Base-by-base conservation (phyloP, 1,140 invertebrate genomes). In the Geopemphigus sp. region DNA sequence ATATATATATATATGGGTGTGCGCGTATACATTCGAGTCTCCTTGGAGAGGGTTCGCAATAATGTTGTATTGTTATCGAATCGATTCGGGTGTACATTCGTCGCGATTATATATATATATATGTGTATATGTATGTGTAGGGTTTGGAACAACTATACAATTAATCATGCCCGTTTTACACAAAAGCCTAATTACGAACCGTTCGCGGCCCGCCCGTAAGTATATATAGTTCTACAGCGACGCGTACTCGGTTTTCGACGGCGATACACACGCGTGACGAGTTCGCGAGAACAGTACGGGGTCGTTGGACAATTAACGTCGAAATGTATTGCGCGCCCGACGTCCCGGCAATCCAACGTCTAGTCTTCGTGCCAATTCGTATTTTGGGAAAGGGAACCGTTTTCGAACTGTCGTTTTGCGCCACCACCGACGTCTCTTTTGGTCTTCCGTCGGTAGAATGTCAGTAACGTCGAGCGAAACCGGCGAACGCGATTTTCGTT, bases 111-210 rank as follows among this genome's bases (percentile, higher is more conserved):
- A n/a, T n/a, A n/a, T n/a, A n/a, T n/a, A n/a, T n/a, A n/a, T n/a
- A n/a, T n/a, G n/a, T n/a, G n/a, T n/a, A n/a, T 39, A 14, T 12
- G 64, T n/a, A n/a, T 12, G 12, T 6, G 4, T 50, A 24, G 45
- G 66, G 66, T 68, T 50, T 17, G n/a, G 24, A 68, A 50, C 66
- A 22, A 68, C 39, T 8, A 8, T 50, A 3, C 45, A 26, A 68
- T 68, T 68, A 68, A 68, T 68, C 66, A 68, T 68, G 15, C 5
- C 39, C 39, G 39, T 50, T 50, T 26, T 12, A 8, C 45, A 68
- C 66, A 68, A 68, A 24, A 19, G 45, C 22, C 66, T 68, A 68
- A 68, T 68, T 68, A 50, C 66, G 47, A 68, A 68, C 50, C 47
- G 50, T 68, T 68, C 63, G n/a, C n/a, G n/a, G n/a, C n/a, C n/a